Evolutionary conservation across 2,797 vertebrate genomes (phyloP).

Genomic region (Microctenopoma stevenorrisi): DNA sequence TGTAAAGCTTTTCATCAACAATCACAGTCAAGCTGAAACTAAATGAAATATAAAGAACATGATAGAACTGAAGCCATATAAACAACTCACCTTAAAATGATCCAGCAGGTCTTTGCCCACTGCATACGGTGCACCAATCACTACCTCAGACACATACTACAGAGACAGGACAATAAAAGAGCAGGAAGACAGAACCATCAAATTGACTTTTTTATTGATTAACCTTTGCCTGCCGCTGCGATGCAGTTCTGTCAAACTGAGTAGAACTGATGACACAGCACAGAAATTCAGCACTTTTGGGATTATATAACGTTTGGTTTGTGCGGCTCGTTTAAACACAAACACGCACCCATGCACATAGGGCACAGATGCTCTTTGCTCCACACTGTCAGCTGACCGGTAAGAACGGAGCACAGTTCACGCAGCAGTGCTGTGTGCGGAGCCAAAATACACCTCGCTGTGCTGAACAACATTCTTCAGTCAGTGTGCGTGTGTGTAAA

Average conservation of each 20-base stretch:
- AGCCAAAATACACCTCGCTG: slow-evolving; percentile 31
- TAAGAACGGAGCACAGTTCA: slow-evolving; percentile 45
- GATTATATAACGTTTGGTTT: slow-evolving; percentile 30
- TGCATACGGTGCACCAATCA: slow-evolving; percentile 94
- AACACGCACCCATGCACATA: slow-evolving; percentile 23
- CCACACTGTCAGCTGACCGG: slow-evolving; percentile 43
- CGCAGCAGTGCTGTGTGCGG: background rate
- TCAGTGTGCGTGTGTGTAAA: slow-evolving; percentile 27
- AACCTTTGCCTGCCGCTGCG: background rate
- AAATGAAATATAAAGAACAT: background rate
- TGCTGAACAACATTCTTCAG: slow-evolving; percentile 4
- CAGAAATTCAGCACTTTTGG: background rate
- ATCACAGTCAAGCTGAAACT: background rate
- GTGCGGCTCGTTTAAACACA: slow-evolving; percentile 27
- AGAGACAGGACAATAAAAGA: background rate
- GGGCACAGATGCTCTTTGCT: slow-evolving; percentile 53
- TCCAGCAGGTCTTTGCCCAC: slow-evolving; percentile 94
- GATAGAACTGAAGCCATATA: background rate
- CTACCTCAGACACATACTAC: slow-evolving; percentile 96
- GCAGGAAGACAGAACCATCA: background rate
- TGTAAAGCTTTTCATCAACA: background rate
- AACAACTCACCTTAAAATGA: slow-evolving; percentile 91
- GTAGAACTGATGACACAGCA: slow-evolving; percentile 10
- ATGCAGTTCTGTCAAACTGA: background rate
- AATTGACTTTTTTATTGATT: background rate